Evolutionary conservation across 1,140 invertebrate genomes (phyloP), one percentile per base, ranked within the genome.

Genomic region (Nasonia giraulti): DNA sequence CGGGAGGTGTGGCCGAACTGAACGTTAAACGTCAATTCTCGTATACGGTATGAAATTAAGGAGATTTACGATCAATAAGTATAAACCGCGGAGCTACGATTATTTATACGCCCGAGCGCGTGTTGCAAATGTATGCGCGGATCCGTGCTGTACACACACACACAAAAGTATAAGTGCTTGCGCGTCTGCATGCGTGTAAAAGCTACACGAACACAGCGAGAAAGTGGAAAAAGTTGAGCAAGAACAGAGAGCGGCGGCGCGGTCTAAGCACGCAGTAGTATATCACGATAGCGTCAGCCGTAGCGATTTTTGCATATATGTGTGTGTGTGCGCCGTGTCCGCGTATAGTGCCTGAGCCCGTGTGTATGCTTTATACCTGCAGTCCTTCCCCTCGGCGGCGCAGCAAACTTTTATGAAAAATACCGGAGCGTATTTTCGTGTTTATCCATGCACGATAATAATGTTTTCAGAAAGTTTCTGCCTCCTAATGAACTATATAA

Each of bases 231-330:
- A 80, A 82, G 77, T 69, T 74, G 75, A 73, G 62, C 69, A 62
- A 74, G 62, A 74, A 37, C n/a, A 82, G 27, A 12, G 33, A 3
- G 2, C 33, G 0, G 33, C 40, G 40, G 78, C 82, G 76, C 76
- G 75, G 81, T 62, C 31, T 83, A 37, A 75, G 55, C 80, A 86
- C 81, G 83, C 82, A 87, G 86, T 88, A 87, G 89, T 87, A 87
- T 86, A 86, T 89, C 87, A 84, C 87, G 87, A 89, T 89, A 89
- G 86, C 86, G 89, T 89, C 89, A 89, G 80, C 75, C 86, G 83
- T 87, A 84, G 85, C 84, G 84, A 85, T 85, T 80, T 81, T 80
- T 81, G 71, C 7, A 8, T 40, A 1, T 40, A 0, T 40, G 37
- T 40, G 37, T 40, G 37, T 40, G 37, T 40, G 37, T 69, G 27